Evolutionary conservation across 2,888 invertebrate species (phyloP).

Genomic region (Luperina nickerlii): DNA sequence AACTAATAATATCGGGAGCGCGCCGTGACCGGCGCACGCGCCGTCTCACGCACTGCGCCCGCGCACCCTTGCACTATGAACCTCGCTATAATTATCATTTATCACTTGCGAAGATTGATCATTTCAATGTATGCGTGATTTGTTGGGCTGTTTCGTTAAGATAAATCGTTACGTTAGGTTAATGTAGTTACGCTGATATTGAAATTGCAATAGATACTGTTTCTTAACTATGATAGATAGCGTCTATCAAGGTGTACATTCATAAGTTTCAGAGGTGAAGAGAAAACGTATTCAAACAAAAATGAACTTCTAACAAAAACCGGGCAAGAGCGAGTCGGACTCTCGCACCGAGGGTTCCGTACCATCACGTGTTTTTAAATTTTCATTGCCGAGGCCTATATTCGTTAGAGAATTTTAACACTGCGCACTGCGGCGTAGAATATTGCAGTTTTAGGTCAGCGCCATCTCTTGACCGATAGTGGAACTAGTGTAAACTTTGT

Average conservation of each 20-base stretch:
- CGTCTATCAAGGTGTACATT: constrained; percentile 9
- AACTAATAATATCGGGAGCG: constrained; percentile 60
- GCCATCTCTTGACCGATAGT: no score
- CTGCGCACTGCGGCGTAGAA: no score
- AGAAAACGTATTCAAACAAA: neutral
- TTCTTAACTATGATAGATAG: constrained; percentile 55
- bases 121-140: constrained; percentile 61
- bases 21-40: constrained; percentile 75
- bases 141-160: constrained; percentile 62
- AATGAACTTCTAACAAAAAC: neutral
- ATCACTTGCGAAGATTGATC: constrained; percentile 70
- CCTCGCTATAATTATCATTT: constrained; percentile 70
- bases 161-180: constrained; percentile 50
- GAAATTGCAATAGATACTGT: constrained; percentile 56
- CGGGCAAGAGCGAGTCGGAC: no score
- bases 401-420: no score
- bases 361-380: no score
- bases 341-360: no score
- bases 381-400: no score
- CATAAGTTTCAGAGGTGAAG: neutral
- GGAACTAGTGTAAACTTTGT: no score
- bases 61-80: constrained; percentile 74
- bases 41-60: constrained; percentile 68
- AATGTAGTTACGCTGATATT: constrained; percentile 43
- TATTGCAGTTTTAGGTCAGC: no score